phyloP scores from a whole-genome alignment of 2,113 vertebrate species.

The Lynx canadensis region DNA sequence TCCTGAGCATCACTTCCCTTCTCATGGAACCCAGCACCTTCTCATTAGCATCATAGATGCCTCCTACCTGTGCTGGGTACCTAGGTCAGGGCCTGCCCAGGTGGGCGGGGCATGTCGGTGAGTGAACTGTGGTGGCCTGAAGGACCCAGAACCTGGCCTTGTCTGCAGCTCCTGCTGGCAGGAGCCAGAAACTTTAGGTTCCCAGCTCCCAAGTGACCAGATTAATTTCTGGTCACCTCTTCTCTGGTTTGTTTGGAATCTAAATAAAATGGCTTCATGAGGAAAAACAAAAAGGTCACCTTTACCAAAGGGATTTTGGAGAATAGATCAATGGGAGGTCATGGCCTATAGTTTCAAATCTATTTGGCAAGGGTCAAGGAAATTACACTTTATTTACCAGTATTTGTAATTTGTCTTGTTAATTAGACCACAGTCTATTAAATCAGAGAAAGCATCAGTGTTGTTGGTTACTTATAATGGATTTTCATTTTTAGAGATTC shows the following conservation, averaged over 20 bases:
- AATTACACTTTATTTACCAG: slow-evolving; percentile 42
- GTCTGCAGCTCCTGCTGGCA: neutral
- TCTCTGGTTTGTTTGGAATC: slow-evolving; percentile 76
- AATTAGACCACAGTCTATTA: neutral
- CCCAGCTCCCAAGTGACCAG: neutral
- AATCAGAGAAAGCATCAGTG: neutral
- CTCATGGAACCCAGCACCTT: slow-evolving; percentile 94
- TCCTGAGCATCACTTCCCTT: slow-evolving; percentile 93
- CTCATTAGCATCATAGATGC: slow-evolving; percentile 91
- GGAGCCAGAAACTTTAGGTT: neutral
- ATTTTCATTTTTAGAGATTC: slow-evolving; percentile 61
- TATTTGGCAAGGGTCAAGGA: neutral
- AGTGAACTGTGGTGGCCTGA: fast-evolving
- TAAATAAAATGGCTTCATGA: slow-evolving; percentile 83
- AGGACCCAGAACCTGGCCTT: fast-evolving
- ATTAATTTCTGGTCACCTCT: slow-evolving; percentile 51
- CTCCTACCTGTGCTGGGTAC: neutral
- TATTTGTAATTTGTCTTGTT: slow-evolving; percentile 55
- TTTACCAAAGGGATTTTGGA: slow-evolving; percentile 36
- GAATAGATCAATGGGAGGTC: neutral
- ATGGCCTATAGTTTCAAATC: neutral
- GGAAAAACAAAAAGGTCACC: neutral
- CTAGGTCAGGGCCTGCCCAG: neutral
- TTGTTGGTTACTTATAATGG: slow-evolving; percentile 46
- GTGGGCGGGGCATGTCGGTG: fast-evolving